Evolutionary conservation across 2,797 vertebrate genomes (phyloP).

Genomic region (Lindbergichthys nudifrons): DNA sequence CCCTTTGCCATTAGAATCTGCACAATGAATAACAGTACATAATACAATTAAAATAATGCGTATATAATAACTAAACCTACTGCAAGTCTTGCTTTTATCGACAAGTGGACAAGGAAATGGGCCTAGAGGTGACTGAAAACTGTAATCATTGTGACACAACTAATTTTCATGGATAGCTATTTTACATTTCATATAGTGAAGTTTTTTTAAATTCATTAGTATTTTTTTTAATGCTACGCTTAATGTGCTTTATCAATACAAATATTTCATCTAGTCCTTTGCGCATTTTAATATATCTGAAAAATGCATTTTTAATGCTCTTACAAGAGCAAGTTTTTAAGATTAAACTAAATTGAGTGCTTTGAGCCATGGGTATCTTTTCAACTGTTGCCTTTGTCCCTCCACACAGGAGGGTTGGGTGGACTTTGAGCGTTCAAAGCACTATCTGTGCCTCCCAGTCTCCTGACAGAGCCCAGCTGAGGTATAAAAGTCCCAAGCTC

Average conservation of each 20-base stretch:
- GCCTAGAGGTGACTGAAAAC: neutral
- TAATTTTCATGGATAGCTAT: neutral
- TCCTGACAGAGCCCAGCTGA: slow-evolving; percentile 35
- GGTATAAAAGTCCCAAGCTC: slow-evolving; percentile 77
- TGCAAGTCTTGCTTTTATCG: neutral
- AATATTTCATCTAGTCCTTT: neutral
- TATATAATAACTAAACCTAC: neutral
- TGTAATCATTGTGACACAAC: neutral
- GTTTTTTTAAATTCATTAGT: slow-evolving; percentile 9
- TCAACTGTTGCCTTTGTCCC: slow-evolving; percentile 83
- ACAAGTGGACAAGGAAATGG: neutral
- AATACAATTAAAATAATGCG: neutral
- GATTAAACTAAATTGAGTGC: slow-evolving; percentile 15
- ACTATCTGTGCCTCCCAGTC: slow-evolving; percentile 55
- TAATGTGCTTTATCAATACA: neutral
- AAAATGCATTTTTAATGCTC: neutral
- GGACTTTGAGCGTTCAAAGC: slow-evolving; percentile 82
- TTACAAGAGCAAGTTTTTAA: neutral
- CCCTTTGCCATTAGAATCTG: neutral
- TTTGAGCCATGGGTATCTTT: slow-evolving; percentile 35
- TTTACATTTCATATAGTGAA: neutral
- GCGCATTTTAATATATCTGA: neutral
- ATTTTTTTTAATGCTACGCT: neutral
- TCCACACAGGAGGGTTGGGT: slow-evolving; percentile 76
- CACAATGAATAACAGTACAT: neutral